A percentile compares a stretch with the other conserved stretches of the same genome.
phyloP scores from a whole-genome alignment of 2,113 vertebrate species.

The Cacatua alba region DNA sequence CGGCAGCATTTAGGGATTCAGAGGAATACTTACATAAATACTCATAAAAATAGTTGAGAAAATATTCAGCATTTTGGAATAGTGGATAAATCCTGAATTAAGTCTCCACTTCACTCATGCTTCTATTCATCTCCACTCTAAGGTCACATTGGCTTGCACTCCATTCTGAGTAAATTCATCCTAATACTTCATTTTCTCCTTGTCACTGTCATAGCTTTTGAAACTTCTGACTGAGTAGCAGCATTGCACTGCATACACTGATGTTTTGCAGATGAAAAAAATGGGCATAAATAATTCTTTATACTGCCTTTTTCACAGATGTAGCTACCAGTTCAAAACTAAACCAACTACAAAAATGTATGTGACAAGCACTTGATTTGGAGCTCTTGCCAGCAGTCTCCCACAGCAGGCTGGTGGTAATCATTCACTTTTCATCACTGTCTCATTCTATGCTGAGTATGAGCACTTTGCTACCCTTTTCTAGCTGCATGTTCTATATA shows the following conservation, averaged over 20 bases:
- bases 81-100: not conserved
- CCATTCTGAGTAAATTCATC: not conserved
- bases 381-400: not conserved
- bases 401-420: constrained; percentile 12
- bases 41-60: not conserved
- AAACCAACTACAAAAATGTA: not conserved
- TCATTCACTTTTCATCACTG: not conserved
- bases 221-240: not conserved
- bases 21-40: not conserved
- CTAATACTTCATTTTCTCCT: not conserved
- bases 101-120: not conserved
- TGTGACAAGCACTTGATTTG: constrained; percentile 1
- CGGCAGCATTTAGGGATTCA: not conserved
- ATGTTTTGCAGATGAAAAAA: not conserved
- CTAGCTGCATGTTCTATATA: not conserved
- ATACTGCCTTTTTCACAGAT: not conserved
- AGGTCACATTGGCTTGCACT: not conserved
- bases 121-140: not conserved
- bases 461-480: not conserved
- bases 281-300: not conserved
- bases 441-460: not conserved
- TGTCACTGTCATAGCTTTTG: not conserved
- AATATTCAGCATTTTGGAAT: not conserved
- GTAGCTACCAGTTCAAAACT: not conserved
- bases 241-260: not conserved